These are phyloP conservation scores for Dione juno DNA, from an alignment of 2,888 invertebrate genomes.

Conservation along the genomic window DNA sequence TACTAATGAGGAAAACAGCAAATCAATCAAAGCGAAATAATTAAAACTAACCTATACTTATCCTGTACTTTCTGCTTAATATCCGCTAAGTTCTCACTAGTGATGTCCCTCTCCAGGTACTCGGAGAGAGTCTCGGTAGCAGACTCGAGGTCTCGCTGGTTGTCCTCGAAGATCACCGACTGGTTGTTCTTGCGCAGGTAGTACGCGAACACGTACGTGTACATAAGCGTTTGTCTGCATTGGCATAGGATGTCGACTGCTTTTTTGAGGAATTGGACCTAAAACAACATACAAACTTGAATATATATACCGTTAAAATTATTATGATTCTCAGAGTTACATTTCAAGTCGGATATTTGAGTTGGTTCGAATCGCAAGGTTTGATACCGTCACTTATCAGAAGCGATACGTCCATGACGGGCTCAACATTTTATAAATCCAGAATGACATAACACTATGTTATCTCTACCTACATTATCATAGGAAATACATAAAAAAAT, in stretches of 20 bases:
- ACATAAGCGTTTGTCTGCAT: slow-evolving; percentile 99
- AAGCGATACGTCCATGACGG: too few relatives aligned
- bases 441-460: too few relatives aligned
- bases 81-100: slow-evolving; percentile 97
- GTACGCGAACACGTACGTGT: slow-evolving; percentile 99
- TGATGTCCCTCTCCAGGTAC: slow-evolving; percentile 98
- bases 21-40: neutral
- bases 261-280: slow-evolving; percentile 98
- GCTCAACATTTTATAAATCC: too few relatives aligned
- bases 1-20: too few relatives aligned
- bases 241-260: slow-evolving; percentile 98
- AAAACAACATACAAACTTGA: slow-evolving; percentile 24
- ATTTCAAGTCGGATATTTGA: too few relatives aligned
- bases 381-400: too few relatives aligned
- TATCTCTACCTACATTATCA: too few relatives aligned
- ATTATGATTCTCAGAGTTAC: too few relatives aligned
- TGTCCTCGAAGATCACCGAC: slow-evolving; percentile 99
- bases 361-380: too few relatives aligned
- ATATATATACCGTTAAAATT: neutral
- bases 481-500: too few relatives aligned
- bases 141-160: slow-evolving; percentile 98
- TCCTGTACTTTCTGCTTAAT: slow-evolving; percentile 99
- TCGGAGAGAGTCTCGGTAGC: slow-evolving; percentile 98
- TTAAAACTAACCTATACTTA: slow-evolving; percentile 90
- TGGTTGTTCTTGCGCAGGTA: slow-evolving; percentile 99